These are phyloP conservation scores for Caradrina kadenii DNA, from an alignment of 2,888 invertebrate genomes.

Conservation along the genomic window DNA sequence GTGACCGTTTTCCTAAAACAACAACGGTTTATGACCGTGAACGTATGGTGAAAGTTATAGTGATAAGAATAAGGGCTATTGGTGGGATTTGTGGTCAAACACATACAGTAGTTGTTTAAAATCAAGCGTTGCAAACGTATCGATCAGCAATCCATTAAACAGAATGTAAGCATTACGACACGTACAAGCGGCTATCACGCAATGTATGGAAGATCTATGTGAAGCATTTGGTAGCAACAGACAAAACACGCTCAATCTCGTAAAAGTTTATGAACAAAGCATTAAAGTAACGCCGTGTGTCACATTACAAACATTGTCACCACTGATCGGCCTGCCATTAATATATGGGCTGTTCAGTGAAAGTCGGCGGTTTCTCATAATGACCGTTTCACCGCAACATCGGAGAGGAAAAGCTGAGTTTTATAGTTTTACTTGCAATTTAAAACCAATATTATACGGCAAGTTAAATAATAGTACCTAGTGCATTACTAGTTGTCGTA, in stretches of 20 bases:
- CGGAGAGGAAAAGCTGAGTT: slow-evolving; percentile 61
- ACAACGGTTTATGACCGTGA: slow-evolving; percentile 26
- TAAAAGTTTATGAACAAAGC: too few relatives aligned
- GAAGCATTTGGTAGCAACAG: background rate
- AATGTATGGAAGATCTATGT: slow-evolving; percentile 1
- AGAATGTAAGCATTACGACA: slow-evolving; percentile 5
- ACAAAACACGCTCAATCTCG: too few relatives aligned
- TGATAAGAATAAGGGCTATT: slow-evolving; percentile 3
- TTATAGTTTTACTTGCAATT: slow-evolving; percentile 45
- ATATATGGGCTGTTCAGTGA: slow-evolving; percentile 60
- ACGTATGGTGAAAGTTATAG: slow-evolving; percentile 39
- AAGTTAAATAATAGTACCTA: slow-evolving; percentile 38
- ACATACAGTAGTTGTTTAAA: slow-evolving; percentile 7
- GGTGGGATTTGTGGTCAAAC: background rate
- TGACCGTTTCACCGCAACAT: slow-evolving; percentile 62
- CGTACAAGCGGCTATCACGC: slow-evolving; percentile 12
- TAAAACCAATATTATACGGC: slow-evolving; percentile 54
- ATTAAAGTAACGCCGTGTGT: background rate
- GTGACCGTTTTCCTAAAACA: slow-evolving; percentile 36
- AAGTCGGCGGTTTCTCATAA: slow-evolving; percentile 62
- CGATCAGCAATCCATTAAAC: slow-evolving; percentile 7
- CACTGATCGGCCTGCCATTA: slow-evolving; percentile 49
- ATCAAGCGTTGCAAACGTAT: slow-evolving; percentile 21
- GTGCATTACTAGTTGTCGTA: slow-evolving; percentile 33
- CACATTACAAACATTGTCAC: slow-evolving; percentile 53